phyloP scores from a whole-genome alignment of 2,797 vertebrate genomes.

The Thamnophis elegans region DNA sequence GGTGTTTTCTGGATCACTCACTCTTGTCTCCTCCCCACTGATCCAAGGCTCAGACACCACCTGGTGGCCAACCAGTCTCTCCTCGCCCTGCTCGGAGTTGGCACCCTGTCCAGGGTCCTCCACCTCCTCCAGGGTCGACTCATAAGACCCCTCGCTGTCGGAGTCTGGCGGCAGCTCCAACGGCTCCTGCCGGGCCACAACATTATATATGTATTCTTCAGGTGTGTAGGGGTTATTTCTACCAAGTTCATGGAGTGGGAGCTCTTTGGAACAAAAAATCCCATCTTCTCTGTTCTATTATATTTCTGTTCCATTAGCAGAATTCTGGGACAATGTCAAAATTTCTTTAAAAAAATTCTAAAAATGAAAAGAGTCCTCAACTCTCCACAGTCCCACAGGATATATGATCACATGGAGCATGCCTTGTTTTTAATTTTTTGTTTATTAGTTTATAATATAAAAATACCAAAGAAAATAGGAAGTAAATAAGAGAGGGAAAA shows the following conservation, averaged over 20 bases:
- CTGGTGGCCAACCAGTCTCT: no score
- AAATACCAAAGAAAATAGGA: background rate
- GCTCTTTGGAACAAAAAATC: background rate
- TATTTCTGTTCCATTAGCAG: background rate
- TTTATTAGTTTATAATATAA: background rate
- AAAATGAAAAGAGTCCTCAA: background rate
- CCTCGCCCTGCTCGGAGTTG: no score
- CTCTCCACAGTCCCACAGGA: background rate
- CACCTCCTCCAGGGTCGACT: no score
- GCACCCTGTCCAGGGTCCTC: no score
- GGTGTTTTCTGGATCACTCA: no score
- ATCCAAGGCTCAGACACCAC: no score
- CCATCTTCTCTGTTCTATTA: background rate
- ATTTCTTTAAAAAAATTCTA: background rate
- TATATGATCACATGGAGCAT: background rate
- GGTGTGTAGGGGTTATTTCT: background rate
- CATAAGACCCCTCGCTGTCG: no score
- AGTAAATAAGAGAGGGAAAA: background rate
- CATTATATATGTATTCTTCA: background rate
- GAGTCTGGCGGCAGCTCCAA: no score
- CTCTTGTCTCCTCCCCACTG: no score
- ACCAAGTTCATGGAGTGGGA: background rate
- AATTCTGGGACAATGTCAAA: background rate
- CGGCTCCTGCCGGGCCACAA: no score
- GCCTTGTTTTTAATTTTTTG: background rate